Conservation (phyloP, 2,888 invertebrate species). For the Agrochola lota region DNA sequence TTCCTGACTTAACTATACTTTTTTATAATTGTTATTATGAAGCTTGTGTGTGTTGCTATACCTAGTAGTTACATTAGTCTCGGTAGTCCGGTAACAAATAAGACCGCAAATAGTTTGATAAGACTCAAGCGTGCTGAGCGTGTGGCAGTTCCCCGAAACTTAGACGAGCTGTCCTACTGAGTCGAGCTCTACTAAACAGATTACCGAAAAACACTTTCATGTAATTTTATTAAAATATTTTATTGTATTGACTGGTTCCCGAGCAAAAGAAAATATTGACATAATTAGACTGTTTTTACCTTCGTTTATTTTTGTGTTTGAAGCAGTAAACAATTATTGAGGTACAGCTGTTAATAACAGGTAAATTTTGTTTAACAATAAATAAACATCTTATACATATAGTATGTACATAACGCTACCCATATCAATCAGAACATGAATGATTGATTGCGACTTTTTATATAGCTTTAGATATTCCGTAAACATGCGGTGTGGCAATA, state of each 20-base stretch:
- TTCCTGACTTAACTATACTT: background rate
- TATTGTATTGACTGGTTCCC: background rate
- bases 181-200: background rate
- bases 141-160: background rate
- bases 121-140: background rate
- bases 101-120: background rate
- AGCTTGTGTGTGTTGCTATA: background rate
- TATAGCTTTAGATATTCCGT: background rate
- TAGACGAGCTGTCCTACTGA: background rate
- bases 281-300: background rate
- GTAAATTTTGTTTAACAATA: background rate
- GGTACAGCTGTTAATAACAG: background rate
- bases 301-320: background rate
- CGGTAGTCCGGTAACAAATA: background rate
- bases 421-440: conserved; percentile 26
- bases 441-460: conserved; percentile 28
- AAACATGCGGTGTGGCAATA: background rate
- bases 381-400: conserved; percentile 1
- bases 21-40: background rate
- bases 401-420: background rate
- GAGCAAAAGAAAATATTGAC: background rate
- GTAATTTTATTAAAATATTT: background rate
- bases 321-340: background rate
- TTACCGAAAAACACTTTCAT: background rate
- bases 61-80: background rate